A percentile compares a stretch with the other conserved stretches of the same genome.
Conservation (phyloP, 30 jellyfish, hydroid and myxozoan species). For the Sanderia malayensis region DNA sequence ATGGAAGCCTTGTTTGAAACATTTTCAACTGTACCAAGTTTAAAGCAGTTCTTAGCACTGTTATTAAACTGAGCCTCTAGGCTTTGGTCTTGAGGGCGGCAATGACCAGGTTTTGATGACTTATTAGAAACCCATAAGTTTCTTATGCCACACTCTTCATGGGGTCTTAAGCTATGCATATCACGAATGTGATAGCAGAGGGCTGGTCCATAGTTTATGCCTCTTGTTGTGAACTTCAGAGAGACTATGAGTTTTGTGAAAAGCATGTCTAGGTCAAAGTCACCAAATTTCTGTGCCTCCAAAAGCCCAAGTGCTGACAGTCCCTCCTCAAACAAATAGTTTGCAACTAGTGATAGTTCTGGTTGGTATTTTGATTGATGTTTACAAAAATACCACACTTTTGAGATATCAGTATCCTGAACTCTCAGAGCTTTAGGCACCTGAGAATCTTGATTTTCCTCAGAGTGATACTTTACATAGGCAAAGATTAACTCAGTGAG, state of each 20-base stretch:
- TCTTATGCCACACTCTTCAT: slow-evolving; percentile 6
- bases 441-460: neutral
- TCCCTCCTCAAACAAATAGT: neutral
- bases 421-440: neutral
- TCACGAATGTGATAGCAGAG: slow-evolving; percentile 21
- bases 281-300: neutral
- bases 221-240: neutral
- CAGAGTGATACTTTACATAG: neutral
- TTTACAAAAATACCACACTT: slow-evolving; percentile 8
- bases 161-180: slow-evolving; percentile 21
- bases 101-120: slow-evolving; percentile 40
- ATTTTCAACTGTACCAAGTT: neutral
- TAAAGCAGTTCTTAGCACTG: neutral
- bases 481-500: slow-evolving; percentile 7
- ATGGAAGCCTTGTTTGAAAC: neutral
- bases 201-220: slow-evolving; percentile 36
- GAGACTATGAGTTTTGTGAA: neutral
- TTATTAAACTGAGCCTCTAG: no score
- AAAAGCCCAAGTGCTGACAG: neutral
- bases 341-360: slow-evolving; percentile 1
- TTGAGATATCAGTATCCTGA: neutral
- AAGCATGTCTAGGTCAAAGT: neutral
- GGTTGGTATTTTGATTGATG: slow-evolving; percentile 20
- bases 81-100: no score
- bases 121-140: slow-evolving; percentile 34